phyloP scores from a whole-genome alignment of 2,113 vertebrate genomes.

The Pedionomus torquatus region DNA sequence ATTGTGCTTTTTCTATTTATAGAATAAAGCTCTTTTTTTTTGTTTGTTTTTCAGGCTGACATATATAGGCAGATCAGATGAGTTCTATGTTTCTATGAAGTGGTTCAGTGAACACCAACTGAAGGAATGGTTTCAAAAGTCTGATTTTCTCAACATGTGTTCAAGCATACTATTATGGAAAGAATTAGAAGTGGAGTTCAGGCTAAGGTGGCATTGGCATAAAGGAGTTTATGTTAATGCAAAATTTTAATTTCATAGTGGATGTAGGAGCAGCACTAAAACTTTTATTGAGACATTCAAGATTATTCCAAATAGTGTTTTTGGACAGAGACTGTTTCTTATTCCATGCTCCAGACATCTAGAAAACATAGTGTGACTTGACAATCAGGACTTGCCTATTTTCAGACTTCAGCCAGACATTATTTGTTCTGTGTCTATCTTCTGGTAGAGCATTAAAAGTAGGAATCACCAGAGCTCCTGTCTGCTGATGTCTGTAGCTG shows the following conservation, averaged over 20 bases:
- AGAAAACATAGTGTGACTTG: background rate
- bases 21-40: background rate
- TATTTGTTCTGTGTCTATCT: background rate
- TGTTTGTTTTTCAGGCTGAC: background rate
- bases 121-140: background rate
- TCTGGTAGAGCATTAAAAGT: background rate
- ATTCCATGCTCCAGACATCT: background rate
- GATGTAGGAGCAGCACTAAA: background rate
- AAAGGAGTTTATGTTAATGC: background rate
- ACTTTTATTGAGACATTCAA: background rate
- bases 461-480: background rate
- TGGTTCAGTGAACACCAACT: background rate
- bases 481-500: background rate
- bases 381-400: background rate
- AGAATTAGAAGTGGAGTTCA: background rate
- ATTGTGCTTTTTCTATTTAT: slow-evolving; percentile 8
- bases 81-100: background rate
- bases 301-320: background rate
- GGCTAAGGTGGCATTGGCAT: background rate
- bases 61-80: background rate
- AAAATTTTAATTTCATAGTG: background rate
- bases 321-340: background rate
- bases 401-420: background rate
- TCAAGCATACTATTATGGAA: background rate
- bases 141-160: background rate